A percentile compares a stretch with the other conserved stretches of the same genome.
These are phyloP conservation scores for Selenia dentaria DNA, from an alignment of 2,888 invertebrate genomes.

Conservation along the genomic window DNA sequence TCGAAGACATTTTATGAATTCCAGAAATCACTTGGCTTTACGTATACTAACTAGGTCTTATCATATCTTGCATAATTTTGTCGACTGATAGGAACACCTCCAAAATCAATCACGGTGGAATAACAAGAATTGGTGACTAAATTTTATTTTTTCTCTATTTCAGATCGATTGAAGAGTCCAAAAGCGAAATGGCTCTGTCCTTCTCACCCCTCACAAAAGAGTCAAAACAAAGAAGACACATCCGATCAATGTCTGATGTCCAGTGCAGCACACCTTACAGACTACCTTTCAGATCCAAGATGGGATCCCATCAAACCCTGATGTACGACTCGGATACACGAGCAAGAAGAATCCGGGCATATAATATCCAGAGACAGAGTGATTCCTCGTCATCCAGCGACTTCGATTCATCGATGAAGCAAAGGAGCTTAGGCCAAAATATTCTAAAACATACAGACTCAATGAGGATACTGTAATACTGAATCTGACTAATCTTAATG, in stretches of 20 bases:
- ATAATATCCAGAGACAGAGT: slow-evolving; percentile 51
- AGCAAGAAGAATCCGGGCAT: slow-evolving; percentile 57
- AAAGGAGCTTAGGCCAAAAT: slow-evolving; percentile 62
- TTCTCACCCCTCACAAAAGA: slow-evolving; percentile 70
- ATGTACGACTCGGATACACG: slow-evolving; percentile 75
- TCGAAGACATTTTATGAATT: too few relatives aligned
- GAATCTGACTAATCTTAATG: slow-evolving; percentile 43
- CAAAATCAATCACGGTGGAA: too few relatives aligned
- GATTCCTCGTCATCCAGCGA: slow-evolving; percentile 76
- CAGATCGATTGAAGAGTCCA: slow-evolving; percentile 68
- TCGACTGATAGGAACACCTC: too few relatives aligned
- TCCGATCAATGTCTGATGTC: slow-evolving; percentile 78
- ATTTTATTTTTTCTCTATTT: slow-evolving; percentile 42
- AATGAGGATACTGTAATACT: slow-evolving; percentile 71
- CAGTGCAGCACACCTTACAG: slow-evolving; percentile 75
- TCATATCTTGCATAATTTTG: too few relatives aligned
- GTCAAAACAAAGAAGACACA: slow-evolving; percentile 70
- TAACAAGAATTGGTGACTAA: too few relatives aligned
- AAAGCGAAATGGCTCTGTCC: slow-evolving; percentile 48
- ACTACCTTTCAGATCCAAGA: slow-evolving; percentile 61
- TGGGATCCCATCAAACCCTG: slow-evolving; percentile 62
- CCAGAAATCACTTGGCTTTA: too few relatives aligned
- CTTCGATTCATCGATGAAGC: slow-evolving; percentile 54
- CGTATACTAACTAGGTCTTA: too few relatives aligned
- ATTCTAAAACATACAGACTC: slow-evolving; percentile 75